phyloP scores from a whole-genome alignment of 2,888 invertebrate genomes.

The Macaria liturata region DNA sequence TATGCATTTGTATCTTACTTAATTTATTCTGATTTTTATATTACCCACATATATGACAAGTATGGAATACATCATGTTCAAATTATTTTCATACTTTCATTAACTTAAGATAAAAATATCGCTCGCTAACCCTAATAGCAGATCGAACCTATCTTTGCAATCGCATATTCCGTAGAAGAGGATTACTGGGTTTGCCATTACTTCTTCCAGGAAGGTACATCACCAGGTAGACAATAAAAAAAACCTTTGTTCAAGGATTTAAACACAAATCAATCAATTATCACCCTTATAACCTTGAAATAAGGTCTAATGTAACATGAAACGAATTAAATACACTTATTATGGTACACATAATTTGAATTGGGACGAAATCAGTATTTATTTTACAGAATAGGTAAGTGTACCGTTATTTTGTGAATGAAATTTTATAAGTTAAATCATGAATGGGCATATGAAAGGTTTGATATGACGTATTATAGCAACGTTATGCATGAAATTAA shows the following conservation, averaged over 20 bases:
- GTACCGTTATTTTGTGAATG: constrained; percentile 61
- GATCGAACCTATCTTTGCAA: constrained; percentile 67
- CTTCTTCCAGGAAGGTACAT: constrained; percentile 74
- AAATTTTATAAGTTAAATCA: constrained; percentile 5
- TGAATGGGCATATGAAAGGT: too few relatives aligned
- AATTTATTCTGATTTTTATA: too few relatives aligned
- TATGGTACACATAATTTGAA: constrained; percentile 34
- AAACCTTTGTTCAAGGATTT: constrained; percentile 57
- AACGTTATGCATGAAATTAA: too few relatives aligned
- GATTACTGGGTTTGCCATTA: constrained; percentile 75
- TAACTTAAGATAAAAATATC: neutral
- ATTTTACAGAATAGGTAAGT: constrained; percentile 44
- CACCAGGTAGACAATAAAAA: constrained; percentile 67
- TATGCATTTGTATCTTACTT: too few relatives aligned
- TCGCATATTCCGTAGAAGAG: constrained; percentile 73
- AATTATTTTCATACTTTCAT: too few relatives aligned
- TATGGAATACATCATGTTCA: too few relatives aligned
- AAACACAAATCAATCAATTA: constrained; percentile 29
- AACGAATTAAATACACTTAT: constrained; percentile 28
- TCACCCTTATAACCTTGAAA: constrained; percentile 13
- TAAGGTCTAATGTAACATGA: constrained; percentile 31
- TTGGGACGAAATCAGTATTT: constrained; percentile 52
- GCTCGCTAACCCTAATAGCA: constrained; percentile 58
- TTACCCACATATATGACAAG: too few relatives aligned
- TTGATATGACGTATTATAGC: too few relatives aligned